Evolutionary conservation across 2,888 invertebrate genomes (phyloP), one percentile per base, ranked within the genome.

Genomic region (Anodontia alba): DNA sequence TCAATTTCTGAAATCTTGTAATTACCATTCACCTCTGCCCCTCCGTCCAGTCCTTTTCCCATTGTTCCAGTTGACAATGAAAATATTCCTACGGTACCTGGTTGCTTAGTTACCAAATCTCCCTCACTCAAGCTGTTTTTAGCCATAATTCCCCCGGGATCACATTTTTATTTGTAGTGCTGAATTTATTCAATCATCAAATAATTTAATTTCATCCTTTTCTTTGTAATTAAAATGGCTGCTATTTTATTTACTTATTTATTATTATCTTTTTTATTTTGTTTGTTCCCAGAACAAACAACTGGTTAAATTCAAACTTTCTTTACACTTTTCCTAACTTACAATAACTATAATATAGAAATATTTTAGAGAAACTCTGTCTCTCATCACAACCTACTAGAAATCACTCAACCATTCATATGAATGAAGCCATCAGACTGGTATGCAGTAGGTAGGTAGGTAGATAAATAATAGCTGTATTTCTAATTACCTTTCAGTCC

Each of bases 81-180:
- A 57, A 85, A 85, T 77, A 84, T 80, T 69, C 74, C 54, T 29
- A 46, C 73, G 3, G 85, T 70, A 73, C 77, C 73, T 26, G 85
- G 85, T 68, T 85, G 85, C 33, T 49, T 78, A n/a, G 80, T 82
- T 49, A 85, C 82, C 46, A 85, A 68, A 76, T 85, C 85, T 38
- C 82, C 80, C 66, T 82, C 85, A 82, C 85, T 85, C 20, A 43
- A 38, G 43, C 43, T 79, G 68, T 82, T 78, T 76, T 80, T 85
- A 43, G 78, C 82, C 85, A 85, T 85, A 42, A 49, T 68, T 68
- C 12, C 10, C 33, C 17, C 3, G 20, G 23, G 26, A n/a, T 54
- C 26, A 54, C 54, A 54, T 54, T 54, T 26, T 54, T 26, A 49
- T 49, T 49, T 3, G 49, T 20, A 15, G 8, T 38, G 38, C 7